Percentiles rank a stretch among this genome's conserved stretches.
Conservation (phyloP, 2,888 invertebrate genomes). For the Drosophila putrida region DNA sequence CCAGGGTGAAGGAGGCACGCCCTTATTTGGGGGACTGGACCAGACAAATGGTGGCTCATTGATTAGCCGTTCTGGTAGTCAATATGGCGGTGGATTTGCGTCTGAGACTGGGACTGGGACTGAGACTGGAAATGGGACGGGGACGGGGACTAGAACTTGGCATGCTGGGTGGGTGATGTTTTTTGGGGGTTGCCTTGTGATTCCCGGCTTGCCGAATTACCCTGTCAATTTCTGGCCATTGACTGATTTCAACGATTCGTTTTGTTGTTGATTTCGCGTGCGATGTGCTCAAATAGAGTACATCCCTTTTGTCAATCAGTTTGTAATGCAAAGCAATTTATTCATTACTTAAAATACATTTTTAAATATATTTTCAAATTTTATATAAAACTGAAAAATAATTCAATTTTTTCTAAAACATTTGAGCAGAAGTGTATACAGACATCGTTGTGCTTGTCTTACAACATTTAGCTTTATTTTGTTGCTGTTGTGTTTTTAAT, state of each 20-base stretch:
- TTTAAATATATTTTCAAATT: no score
- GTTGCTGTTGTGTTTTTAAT: slow-evolving; percentile 35
- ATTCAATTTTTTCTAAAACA: not conserved
- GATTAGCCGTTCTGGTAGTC: slow-evolving; percentile 49
- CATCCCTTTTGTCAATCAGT: not conserved
- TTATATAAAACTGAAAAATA: no score
- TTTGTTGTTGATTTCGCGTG: slow-evolving; percentile 17
- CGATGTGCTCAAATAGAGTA: not conserved
- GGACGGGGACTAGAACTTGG: not conserved
- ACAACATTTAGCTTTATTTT: not conserved
- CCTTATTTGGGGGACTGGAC: slow-evolving; percentile 4
- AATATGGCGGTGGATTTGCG: slow-evolving; percentile 29
- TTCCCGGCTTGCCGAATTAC: slow-evolving; percentile 20
- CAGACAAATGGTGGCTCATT: slow-evolving; percentile 61
- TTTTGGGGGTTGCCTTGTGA: slow-evolving; percentile 47
- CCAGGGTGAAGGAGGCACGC: not conserved
- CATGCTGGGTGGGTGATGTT: slow-evolving; percentile 18
- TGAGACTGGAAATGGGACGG: not conserved
- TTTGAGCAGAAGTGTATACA: not conserved
- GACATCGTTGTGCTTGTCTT: not conserved
- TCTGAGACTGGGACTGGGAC: not conserved
- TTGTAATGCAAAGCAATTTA: not conserved
- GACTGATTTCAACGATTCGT: slow-evolving; percentile 51
- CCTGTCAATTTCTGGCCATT: slow-evolving; percentile 47
- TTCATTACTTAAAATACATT: not conserved